phyloP scores from a whole-genome alignment of 2,113 vertebrate species.

The Cercopithecus mona region DNA sequence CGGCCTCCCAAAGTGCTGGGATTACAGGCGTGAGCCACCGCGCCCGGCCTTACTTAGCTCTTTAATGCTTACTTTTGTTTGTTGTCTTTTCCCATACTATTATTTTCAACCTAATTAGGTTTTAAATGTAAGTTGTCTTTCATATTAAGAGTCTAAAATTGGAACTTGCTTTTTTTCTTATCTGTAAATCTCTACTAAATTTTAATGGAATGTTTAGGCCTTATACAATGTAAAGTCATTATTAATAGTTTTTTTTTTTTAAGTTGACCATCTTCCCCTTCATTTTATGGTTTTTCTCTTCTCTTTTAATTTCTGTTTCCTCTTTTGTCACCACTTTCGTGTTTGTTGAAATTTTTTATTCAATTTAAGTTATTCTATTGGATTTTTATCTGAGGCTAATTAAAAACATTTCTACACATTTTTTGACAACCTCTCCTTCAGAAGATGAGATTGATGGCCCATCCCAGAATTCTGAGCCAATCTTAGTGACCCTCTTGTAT shows the following conservation, averaged over 20 bases:
- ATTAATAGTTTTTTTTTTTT: background rate
- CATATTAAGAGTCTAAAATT: background rate
- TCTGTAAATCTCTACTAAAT: background rate
- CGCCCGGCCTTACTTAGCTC: background rate
- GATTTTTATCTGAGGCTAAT: background rate
- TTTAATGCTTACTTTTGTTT: background rate
- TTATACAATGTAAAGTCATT: background rate
- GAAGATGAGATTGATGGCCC: background rate
- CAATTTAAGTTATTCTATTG: background rate
- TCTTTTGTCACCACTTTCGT: background rate
- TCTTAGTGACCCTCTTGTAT: background rate
- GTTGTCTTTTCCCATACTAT: background rate
- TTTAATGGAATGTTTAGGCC: background rate
- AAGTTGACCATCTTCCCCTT: background rate
- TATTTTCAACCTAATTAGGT: background rate
- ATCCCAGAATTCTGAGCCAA: background rate
- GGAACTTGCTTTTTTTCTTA: background rate
- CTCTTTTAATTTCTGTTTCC: background rate
- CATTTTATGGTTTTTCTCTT: background rate
- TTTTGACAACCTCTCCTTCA: background rate
- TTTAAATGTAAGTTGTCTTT: background rate
- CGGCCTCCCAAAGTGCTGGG: too few species aligned
- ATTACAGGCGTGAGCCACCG: too few species aligned
- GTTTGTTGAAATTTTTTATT: background rate
- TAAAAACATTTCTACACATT: background rate